phyloP scores from a whole-genome alignment of 1,140 invertebrate genomes.

The Heliconius himera region DNA sequence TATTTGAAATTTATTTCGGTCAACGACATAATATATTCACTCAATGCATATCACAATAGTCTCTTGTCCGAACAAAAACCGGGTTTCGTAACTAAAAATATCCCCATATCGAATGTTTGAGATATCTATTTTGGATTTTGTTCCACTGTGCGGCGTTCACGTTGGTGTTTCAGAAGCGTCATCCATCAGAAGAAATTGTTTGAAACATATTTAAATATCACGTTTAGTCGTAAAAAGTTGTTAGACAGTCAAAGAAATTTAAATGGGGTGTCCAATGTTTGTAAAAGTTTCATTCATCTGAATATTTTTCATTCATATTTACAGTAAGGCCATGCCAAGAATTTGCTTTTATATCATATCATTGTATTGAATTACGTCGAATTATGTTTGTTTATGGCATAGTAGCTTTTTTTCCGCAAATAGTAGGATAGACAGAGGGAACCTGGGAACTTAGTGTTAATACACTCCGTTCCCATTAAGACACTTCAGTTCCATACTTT shows the following conservation, averaged over 20 bases:
- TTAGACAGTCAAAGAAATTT: background rate
- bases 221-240: background rate
- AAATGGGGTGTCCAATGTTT: conserved; percentile 15
- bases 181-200: conserved; percentile 44
- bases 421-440: too few species aligned
- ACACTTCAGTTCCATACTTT: too few species aligned
- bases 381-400: conserved; percentile 29
- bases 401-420: too few species aligned
- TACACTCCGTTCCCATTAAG: too few species aligned
- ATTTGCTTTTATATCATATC: conserved; percentile 41
- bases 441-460: too few species aligned
- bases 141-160: conserved; percentile 57
- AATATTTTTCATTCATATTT: conserved; percentile 32
- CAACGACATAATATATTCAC: conserved; percentile 54
- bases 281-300: conserved; percentile 33
- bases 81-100: conserved; percentile 79
- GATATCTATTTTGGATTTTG: conserved; percentile 77
- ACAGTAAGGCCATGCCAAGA: conserved; percentile 46
- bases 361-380: conserved; percentile 48
- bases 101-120: conserved; percentile 78
- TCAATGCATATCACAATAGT: conserved; percentile 72
- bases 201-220: conserved; percentile 26
- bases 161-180: conserved; percentile 40
- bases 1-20: conserved; percentile 51
- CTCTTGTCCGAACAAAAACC: conserved; percentile 71